These are phyloP conservation scores for Bos taurus DNA, from an alignment of 2,113 vertebrate genomes.

Conservation along the genomic window ARS-UCD2.0 NC_037334.1:74977001-74977500, in stretches of 20 bases:
- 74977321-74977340: background rate
- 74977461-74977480: background rate
- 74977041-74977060: background rate
- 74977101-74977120: background rate
- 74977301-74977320: background rate
- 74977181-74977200: background rate
- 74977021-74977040: background rate
- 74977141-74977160: background rate
- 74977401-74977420: background rate
- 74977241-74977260: background rate
- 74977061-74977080: background rate
- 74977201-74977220: background rate
- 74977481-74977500: background rate
- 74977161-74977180: background rate
- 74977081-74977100: slow-evolving; percentile 35
- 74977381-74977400: background rate
- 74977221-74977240: background rate
- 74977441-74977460: background rate
- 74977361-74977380: background rate
- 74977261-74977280: background rate
- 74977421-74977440: background rate
- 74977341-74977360: background rate
- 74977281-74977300: background rate
- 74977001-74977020: background rate
- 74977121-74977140: background rate